Conservation (phyloP, 2,888 invertebrate genomes). For the Agonopterix heracliana region DNA sequence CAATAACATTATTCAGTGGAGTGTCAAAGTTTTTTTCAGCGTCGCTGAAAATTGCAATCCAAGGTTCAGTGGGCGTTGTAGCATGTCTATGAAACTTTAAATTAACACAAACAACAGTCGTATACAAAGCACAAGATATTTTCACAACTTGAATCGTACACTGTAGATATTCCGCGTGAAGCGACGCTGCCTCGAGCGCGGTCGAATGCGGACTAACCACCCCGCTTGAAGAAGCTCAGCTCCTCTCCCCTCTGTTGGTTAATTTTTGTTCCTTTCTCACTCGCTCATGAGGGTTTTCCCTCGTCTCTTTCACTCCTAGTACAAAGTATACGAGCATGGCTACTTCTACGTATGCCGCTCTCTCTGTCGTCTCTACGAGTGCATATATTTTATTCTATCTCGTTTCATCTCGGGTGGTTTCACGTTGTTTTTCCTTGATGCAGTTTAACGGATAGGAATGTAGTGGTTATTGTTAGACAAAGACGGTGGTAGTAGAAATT, state of each 20-base stretch:
- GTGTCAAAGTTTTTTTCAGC: slow-evolving; percentile 23
- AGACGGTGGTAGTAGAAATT: slow-evolving; percentile 72
- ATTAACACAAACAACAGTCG: slow-evolving; percentile 43
- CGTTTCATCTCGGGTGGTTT: slow-evolving; percentile 74
- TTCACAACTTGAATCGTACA: slow-evolving; percentile 66
- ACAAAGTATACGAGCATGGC: slow-evolving; percentile 59
- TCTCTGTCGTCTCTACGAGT: slow-evolving; percentile 70
- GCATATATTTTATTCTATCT: slow-evolving; percentile 76
- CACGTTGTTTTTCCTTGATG: slow-evolving; percentile 75
- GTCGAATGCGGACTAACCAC: slow-evolving; percentile 74
- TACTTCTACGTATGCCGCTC: slow-evolving; percentile 70
- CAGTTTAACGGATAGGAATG: slow-evolving; percentile 76
- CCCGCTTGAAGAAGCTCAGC: slow-evolving; percentile 72
- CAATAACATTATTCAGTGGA: slow-evolving; percentile 32
- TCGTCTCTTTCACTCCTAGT: slow-evolving; percentile 56
- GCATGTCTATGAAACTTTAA: slow-evolving; percentile 33
- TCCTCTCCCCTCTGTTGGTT: slow-evolving; percentile 72
- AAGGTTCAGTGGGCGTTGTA: slow-evolving; percentile 18
- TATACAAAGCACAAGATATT: slow-evolving; percentile 49
- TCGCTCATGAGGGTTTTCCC: slow-evolving; percentile 55
- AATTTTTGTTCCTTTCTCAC: slow-evolving; percentile 63
- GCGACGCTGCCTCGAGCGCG: slow-evolving; percentile 60
- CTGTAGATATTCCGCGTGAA: slow-evolving; percentile 30
- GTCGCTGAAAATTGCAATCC: slow-evolving; percentile 25
- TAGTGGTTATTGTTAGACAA: slow-evolving; percentile 76